Conservation (phyloP, 2,113 vertebrate genomes). For the Peromyscus leucopus region DNA sequence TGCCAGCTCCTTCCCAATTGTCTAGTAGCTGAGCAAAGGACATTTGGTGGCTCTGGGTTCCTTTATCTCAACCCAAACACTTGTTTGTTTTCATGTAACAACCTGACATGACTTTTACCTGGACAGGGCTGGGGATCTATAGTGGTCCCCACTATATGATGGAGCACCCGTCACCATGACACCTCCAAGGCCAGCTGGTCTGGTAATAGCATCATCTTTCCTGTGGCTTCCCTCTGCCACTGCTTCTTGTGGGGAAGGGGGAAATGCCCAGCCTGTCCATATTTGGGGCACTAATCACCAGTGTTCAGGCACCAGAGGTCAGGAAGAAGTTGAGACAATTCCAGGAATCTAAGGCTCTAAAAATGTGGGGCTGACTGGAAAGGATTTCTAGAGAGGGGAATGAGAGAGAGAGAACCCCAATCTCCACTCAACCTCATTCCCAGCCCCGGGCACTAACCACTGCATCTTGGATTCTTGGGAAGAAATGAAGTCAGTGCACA, state of each 20-base stretch:
- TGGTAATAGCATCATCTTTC: neutral
- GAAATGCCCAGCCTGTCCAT: constrained; percentile 55
- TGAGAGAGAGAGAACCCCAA: constrained; percentile 57
- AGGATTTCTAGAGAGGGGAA: constrained; percentile 54
- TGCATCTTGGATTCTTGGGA: constrained; percentile 66
- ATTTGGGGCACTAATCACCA: constrained; percentile 70
- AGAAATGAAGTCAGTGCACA: constrained; percentile 55
- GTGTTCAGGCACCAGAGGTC: constrained; percentile 65
- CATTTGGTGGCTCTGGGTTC: neutral
- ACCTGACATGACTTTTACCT: neutral
- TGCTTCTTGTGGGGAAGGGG: constrained; percentile 43
- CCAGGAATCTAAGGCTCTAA: constrained; percentile 74
- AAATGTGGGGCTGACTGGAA: constrained; percentile 62
- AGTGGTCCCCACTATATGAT: neutral
- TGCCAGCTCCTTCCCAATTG: neutral
- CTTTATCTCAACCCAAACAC: neutral
- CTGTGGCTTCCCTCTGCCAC: neutral
- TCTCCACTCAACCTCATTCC: neutral
- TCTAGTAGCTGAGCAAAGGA: neutral
- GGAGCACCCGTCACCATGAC: neutral
- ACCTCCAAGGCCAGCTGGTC: fast-evolving
- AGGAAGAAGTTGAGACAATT: constrained; percentile 63
- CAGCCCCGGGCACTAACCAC: neutral
- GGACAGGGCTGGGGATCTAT: fast-evolving
- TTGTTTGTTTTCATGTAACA: neutral